Conservation (phyloP, 30 jellyfish, hydroid and myxozoan genomes). For the Pseudorhiza aurosa region DNA sequence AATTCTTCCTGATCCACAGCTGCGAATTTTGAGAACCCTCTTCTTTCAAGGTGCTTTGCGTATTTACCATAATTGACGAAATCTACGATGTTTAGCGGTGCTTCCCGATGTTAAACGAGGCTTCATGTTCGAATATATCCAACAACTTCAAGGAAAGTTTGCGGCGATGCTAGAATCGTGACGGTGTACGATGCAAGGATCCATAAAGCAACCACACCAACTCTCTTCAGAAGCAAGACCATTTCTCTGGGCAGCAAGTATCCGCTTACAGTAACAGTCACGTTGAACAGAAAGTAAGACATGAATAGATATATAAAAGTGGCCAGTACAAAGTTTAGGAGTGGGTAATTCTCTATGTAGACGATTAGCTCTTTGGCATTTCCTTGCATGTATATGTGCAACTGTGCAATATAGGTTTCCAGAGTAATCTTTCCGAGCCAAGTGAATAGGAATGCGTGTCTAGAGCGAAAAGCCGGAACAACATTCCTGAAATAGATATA, state of each 20-base stretch:
- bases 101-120: too few relatives aligned
- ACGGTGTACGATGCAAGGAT: constrained; percentile 23
- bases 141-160: constrained; percentile 19
- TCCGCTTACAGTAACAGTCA: constrained; percentile 68
- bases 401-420: constrained; percentile 92
- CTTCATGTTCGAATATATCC: background rate
- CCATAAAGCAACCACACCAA: constrained; percentile 25
- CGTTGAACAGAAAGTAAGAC: constrained; percentile 69
- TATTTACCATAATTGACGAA: too few relatives aligned
- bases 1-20: too few relatives aligned
- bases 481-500: constrained; percentile 71
- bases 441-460: constrained; percentile 70
- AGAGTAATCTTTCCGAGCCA: constrained; percentile 93
- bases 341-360: constrained; percentile 74
- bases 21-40: too few relatives aligned
- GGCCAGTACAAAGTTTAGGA: constrained; percentile 71
- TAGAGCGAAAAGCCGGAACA: constrained; percentile 44
- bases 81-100: too few relatives aligned
- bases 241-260: constrained; percentile 67
- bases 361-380: constrained; percentile 87
- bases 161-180: constrained; percentile 13
- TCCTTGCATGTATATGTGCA: constrained; percentile 88
- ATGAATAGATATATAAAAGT: constrained; percentile 71
- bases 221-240: constrained; percentile 26
- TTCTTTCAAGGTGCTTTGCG: too few relatives aligned